phyloP scores from a whole-genome alignment of 2,888 invertebrate species.

The Biston betularia region DNA sequence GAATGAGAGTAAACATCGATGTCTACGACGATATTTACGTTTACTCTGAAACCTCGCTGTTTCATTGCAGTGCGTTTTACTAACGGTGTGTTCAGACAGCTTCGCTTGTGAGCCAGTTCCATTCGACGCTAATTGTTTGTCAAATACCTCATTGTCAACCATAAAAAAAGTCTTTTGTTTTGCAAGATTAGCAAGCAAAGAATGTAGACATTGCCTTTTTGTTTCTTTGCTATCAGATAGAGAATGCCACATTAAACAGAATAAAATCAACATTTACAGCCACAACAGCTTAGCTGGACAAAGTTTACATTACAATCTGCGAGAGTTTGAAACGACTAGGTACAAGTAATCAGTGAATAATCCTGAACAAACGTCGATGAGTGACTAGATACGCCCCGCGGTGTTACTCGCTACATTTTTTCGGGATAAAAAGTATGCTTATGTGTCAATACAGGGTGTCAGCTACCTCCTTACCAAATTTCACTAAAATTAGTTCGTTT shows the following conservation, averaged over 20 bases:
- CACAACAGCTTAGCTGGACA: not conserved
- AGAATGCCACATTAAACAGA: not conserved
- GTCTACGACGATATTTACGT: no score
- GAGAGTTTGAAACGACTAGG: not conserved
- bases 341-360: not conserved
- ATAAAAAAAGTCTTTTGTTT: not conserved
- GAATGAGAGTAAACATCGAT: no score
- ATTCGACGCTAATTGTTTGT: no score
- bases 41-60: no score
- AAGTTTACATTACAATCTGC: not conserved
- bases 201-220: not conserved
- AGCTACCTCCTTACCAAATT: no score
- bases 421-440: no score
- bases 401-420: no score
- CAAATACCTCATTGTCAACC: not conserved
- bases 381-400: not conserved
- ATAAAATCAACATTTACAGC: slow-evolving; percentile 1
- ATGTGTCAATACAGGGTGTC: no score
- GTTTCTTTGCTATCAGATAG: not conserved
- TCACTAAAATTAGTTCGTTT: no score
- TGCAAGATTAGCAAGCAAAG: not conserved
- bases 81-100: no score
- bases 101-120: no score
- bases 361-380: not conserved
- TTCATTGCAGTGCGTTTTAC: no score